Conservation (phyloP, 2,888 invertebrate species). For the Tridacna gigas region DNA sequence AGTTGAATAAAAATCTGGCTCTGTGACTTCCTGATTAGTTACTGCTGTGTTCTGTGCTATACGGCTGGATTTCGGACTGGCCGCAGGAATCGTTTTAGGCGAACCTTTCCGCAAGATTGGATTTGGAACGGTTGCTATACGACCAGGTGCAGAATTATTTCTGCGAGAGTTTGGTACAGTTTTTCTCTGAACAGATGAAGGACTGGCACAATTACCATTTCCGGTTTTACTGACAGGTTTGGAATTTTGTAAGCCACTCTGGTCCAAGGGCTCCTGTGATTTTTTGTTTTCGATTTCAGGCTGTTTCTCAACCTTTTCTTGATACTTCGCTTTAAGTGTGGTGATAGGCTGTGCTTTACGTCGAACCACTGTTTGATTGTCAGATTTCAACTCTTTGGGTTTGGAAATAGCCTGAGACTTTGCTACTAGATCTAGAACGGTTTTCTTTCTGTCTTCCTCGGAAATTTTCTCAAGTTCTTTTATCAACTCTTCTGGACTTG, state of each 20-base stretch:
- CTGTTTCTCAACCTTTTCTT: conserved; percentile 41
- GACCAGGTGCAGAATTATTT: conserved; percentile 78
- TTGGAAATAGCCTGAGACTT: conserved; percentile 69
- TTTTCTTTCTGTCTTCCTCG: conserved; percentile 69
- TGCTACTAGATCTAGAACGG: conserved; percentile 67
- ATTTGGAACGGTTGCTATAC: conserved; percentile 78
- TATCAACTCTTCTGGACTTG: conserved; percentile 39
- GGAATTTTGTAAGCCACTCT: conserved; percentile 54
- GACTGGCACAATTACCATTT: conserved; percentile 34
- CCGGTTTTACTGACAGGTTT: conserved; percentile 58
- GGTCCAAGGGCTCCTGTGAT: conserved; percentile 56
- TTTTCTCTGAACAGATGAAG: conserved; percentile 59
- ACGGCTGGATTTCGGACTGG: conserved; percentile 37
- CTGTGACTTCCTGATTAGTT: conserved; percentile 30
- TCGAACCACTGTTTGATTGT: conserved; percentile 59
- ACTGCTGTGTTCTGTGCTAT: conserved; percentile 37
- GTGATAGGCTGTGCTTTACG: conserved; percentile 81
- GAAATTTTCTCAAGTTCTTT: conserved; percentile 48
- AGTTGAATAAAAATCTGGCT: conserved; percentile 61
- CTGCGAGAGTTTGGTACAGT: conserved; percentile 63
- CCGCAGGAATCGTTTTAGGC: conserved; percentile 35
- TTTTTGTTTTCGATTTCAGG: conserved; percentile 45
- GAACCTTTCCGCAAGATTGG: conserved; percentile 57
- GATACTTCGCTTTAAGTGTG: conserved; percentile 72
- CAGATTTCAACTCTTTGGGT: conserved; percentile 56